Percentiles rank a stretch among this genome's conserved stretches.
These are phyloP conservation scores for Dryococelus australis DNA, from an alignment of 2,888 invertebrate species.

Conservation along the genomic window DNA sequence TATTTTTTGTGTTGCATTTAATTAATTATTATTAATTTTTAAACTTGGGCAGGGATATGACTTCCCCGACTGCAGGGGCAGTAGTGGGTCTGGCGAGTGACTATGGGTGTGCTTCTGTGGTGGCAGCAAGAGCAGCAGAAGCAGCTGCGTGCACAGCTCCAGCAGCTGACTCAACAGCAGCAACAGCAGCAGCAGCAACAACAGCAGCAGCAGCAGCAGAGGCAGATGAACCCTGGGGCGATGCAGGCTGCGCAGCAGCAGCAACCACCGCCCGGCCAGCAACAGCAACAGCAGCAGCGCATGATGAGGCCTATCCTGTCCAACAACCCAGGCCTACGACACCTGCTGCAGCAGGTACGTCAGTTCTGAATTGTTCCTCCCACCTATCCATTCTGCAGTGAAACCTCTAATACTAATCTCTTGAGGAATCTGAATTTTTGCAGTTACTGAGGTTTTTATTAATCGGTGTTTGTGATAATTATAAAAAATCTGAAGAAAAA, in stretches of 20 bases:
- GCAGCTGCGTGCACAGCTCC: constrained; percentile 49
- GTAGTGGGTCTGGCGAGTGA: neutral
- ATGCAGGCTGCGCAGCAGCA: constrained; percentile 61
- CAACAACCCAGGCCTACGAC: constrained; percentile 81
- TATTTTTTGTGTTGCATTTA: too few relatives aligned
- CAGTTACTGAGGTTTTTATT: too few relatives aligned
- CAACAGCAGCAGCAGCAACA: constrained; percentile 49
- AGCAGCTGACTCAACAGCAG: constrained; percentile 59
- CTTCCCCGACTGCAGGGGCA: too few relatives aligned
- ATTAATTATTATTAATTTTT: too few relatives aligned
- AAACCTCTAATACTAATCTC: too few relatives aligned
- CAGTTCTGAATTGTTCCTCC: neutral
- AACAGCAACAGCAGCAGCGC: constrained; percentile 65
- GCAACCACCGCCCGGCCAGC: constrained; percentile 60
- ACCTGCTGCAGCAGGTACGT: constrained; percentile 78
- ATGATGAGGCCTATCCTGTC: constrained; percentile 78
- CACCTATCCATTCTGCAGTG: too few relatives aligned
- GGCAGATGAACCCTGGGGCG: constrained; percentile 52
- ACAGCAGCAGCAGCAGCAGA: constrained; percentile 55
- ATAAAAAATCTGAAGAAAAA: too few relatives aligned
- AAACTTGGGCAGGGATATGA: too few relatives aligned
- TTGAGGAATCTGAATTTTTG: too few relatives aligned
- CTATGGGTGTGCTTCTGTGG: neutral
- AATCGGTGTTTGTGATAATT: too few relatives aligned
- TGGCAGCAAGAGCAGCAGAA: constrained; percentile 49